These are phyloP conservation scores for Caerostris extrusa DNA, from an alignment of 1,140 invertebrate species.

Conservation along the genomic window DNA sequence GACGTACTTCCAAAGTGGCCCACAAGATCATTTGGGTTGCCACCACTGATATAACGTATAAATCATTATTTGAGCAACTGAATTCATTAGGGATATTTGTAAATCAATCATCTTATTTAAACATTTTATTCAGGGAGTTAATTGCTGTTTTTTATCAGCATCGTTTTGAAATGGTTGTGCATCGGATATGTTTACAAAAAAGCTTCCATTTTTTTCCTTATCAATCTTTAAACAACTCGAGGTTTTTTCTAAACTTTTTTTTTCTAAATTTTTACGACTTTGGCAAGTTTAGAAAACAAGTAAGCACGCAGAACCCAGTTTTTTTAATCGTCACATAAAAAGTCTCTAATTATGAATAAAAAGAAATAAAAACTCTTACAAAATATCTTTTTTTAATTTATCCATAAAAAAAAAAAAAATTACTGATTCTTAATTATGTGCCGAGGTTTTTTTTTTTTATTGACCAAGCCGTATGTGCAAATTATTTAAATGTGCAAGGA, in stretches of 20 bases:
- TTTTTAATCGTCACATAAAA: not conserved
- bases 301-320: not conserved
- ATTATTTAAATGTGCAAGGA: too few species aligned
- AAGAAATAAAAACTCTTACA: not conserved
- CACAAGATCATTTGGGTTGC: too few species aligned
- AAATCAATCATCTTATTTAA: too few species aligned
- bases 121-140: too few species aligned
- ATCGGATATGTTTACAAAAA: too few species aligned
- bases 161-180: too few species aligned
- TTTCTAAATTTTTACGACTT: not conserved
- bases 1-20: too few species aligned
- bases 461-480: too few species aligned
- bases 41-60: too few species aligned
- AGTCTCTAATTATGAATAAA: not conserved
- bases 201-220: not conserved
- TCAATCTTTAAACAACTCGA: not conserved
- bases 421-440: not conserved
- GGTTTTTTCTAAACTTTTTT: not conserved
- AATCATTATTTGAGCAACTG: too few species aligned
- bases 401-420: not conserved
- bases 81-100: too few species aligned
- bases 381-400: not conserved
- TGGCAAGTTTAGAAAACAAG: not conserved
- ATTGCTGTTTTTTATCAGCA: too few species aligned
- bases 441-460: not conserved